phyloP scores from a whole-genome alignment of 2,888 invertebrate species.

The Pterostichus niger region DNA sequence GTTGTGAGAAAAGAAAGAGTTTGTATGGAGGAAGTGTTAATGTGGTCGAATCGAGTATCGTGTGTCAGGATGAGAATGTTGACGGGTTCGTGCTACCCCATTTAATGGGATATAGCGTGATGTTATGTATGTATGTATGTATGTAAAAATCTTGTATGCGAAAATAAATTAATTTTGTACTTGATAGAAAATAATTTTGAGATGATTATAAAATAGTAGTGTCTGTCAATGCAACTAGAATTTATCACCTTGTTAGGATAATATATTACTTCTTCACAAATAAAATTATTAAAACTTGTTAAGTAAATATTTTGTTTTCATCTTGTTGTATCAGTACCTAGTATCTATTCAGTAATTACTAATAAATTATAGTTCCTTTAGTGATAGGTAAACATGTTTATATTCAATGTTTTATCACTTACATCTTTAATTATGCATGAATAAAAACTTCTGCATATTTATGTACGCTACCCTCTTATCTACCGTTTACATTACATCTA shows the following conservation, averaged over 20 bases:
- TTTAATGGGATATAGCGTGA: too few relatives aligned
- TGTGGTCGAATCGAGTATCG: too few relatives aligned
- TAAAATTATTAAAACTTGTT: constrained; percentile 23
- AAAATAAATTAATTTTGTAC: neutral
- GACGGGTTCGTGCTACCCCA: too few relatives aligned
- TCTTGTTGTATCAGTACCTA: neutral
- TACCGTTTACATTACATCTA: neutral
- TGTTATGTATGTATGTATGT: too few relatives aligned
- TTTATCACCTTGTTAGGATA: constrained; percentile 14
- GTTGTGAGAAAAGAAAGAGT: too few relatives aligned
- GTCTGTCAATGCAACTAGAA: neutral
- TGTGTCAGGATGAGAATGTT: too few relatives aligned
- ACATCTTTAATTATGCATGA: constrained; percentile 40
- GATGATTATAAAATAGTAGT: neutral
- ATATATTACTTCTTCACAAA: constrained; percentile 15
- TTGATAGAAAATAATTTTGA: neutral
- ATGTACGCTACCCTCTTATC: constrained; percentile 21
- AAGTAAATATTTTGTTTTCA: constrained; percentile 23
- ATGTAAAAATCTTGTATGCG: neutral
- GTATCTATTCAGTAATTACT: constrained; percentile 25
- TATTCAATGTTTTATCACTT: constrained; percentile 26
- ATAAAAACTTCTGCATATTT: constrained; percentile 21
- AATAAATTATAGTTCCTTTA: constrained; percentile 20
- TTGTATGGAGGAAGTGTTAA: too few relatives aligned
- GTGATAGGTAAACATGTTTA: constrained; percentile 15